phyloP scores from a whole-genome alignment of 2,888 invertebrate genomes.

The Drosophila testacea region DNA sequence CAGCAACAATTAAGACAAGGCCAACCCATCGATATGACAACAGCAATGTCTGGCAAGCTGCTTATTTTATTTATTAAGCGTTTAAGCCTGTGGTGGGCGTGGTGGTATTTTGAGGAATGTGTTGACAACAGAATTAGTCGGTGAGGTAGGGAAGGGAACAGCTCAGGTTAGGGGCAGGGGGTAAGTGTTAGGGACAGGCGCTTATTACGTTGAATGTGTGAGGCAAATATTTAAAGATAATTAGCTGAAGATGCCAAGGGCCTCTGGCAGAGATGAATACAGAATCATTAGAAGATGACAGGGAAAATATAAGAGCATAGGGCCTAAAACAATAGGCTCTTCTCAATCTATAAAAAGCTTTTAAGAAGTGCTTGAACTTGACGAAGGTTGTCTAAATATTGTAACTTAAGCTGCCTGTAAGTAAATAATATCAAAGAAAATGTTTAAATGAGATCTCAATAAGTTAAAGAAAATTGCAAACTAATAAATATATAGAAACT shows the following conservation, averaged over 20 bases:
- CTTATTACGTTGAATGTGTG: slow-evolving; percentile 38
- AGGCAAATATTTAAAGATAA: slow-evolving; percentile 70
- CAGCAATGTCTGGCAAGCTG: slow-evolving; percentile 70
- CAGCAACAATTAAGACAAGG: slow-evolving; percentile 53
- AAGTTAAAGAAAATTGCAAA: background rate
- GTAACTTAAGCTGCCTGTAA: slow-evolving; percentile 9
- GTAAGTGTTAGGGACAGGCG: background rate
- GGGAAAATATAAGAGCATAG: background rate
- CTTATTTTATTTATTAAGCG: slow-evolving; percentile 73
- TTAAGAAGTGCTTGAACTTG: background rate
- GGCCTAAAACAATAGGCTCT: slow-evolving; percentile 7
- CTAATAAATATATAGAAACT: too few relatives aligned
- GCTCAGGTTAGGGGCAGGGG: background rate
- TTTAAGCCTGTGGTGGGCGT: slow-evolving; percentile 60
- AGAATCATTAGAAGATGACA: slow-evolving; percentile 12
- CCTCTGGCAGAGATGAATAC: slow-evolving; percentile 21
- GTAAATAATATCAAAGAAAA: background rate
- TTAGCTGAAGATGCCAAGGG: slow-evolving; percentile 41
- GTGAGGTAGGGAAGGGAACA: background rate
- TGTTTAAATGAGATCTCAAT: background rate
- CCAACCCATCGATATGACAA: slow-evolving; percentile 57
- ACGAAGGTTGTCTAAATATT: background rate
- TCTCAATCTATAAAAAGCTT: slow-evolving; percentile 6
- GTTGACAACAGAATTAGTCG: slow-evolving; percentile 28
- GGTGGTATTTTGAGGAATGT: slow-evolving; percentile 36